These are phyloP conservation scores for Drosophila tropicalis DNA, from an alignment of 1,140 invertebrate species.

Conservation along the genomic window DNA sequence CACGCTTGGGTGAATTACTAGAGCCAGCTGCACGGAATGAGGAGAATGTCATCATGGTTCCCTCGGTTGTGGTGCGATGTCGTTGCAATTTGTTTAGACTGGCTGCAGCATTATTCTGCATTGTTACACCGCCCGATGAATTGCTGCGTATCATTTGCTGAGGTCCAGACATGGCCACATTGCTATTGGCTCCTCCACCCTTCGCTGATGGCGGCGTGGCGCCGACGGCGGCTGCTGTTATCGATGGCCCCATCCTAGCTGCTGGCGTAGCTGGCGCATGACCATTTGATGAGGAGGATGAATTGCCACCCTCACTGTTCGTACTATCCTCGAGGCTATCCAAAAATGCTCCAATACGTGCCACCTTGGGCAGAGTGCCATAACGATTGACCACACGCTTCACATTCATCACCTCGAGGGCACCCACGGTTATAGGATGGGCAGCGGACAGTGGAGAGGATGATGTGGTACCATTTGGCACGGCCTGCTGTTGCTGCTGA, in stretches of 20 bases:
- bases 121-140: conserved; percentile 91
- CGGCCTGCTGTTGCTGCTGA: conserved; percentile 69
- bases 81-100: conserved; percentile 84
- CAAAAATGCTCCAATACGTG: conserved; percentile 96
- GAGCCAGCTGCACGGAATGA: conserved; percentile 77
- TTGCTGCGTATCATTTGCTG: conserved; percentile 93
- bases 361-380: conserved; percentile 97
- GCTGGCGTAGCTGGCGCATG: conserved; percentile 46
- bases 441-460: conserved; percentile 32
- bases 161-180: conserved; percentile 18
- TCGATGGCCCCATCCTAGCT: conserved; percentile 42
- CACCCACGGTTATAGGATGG: conserved; percentile 88
- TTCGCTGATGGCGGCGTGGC: conserved; percentile 29
- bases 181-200: not conserved
- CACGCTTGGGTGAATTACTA: conserved; percentile 85
- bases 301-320: conserved; percentile 16
- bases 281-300: conserved; percentile 55
- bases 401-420: conserved; percentile 98
- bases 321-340: conserved; percentile 89
- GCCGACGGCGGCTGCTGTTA: conserved; percentile 84
- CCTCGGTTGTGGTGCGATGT: conserved; percentile 83
- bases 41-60: conserved; percentile 84
- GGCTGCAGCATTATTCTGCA: conserved; percentile 84
- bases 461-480: conserved; percentile 34
- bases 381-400: conserved; percentile 98